Conservation (phyloP, 2,113 vertebrate species). For the Istiophorus platypterus region DNA sequence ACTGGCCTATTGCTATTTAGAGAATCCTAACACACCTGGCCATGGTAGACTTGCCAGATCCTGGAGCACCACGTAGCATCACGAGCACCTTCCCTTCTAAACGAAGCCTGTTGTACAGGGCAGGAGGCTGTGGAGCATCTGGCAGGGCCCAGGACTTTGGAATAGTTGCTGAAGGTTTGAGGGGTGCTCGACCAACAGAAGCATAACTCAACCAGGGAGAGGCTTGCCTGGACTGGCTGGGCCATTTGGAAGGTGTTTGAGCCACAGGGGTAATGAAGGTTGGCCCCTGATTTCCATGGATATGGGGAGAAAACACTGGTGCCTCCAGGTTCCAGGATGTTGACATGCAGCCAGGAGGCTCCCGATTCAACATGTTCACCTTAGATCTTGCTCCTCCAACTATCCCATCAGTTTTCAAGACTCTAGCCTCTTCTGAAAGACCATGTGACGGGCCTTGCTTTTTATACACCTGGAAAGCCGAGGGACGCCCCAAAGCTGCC, state of each 20-base stretch:
- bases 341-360: slow-evolving; percentile 49
- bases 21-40: slow-evolving; percentile 85
- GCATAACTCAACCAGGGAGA: slow-evolving; percentile 62
- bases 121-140: slow-evolving; percentile 62
- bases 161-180: slow-evolving; percentile 81
- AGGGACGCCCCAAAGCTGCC: slow-evolving; percentile 67
- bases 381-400: slow-evolving; percentile 55
- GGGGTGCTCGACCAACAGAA: slow-evolving; percentile 72
- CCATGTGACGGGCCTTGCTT: slow-evolving; percentile 59
- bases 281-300: slow-evolving; percentile 69
- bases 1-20: neutral
- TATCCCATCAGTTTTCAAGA: neutral
- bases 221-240: slow-evolving; percentile 46
- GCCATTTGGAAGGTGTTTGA: slow-evolving; percentile 82
- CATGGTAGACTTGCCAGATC: slow-evolving; percentile 95
- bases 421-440: neutral
- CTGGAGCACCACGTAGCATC: slow-evolving; percentile 94
- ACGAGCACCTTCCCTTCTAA: slow-evolving; percentile 90
- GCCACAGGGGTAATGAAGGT: slow-evolving; percentile 90
- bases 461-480: slow-evolving; percentile 84
- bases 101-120: slow-evolving; percentile 80
- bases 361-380: neutral
- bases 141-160: slow-evolving; percentile 84
- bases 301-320: slow-evolving; percentile 84
- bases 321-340: slow-evolving; percentile 88